Evolutionary conservation across 2,797 vertebrate genomes (phyloP), one percentile per base, ranked within the genome.

Genomic region (Vireo griseus): DNA sequence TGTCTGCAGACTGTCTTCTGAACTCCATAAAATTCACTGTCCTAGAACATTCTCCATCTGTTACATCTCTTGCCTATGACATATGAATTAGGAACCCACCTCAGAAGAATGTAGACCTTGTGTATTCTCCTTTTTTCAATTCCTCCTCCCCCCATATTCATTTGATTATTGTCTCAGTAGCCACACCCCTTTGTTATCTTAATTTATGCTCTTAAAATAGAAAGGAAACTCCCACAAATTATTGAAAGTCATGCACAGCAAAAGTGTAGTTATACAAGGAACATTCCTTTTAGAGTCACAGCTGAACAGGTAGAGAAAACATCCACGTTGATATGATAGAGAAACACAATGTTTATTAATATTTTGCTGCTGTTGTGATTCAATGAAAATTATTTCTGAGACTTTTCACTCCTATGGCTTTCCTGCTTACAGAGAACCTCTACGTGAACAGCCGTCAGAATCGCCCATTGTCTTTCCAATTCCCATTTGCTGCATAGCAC

Each of bases 131-230:
- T 39, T 45, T 65, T 90, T 83, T 50, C 7, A 25, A 3, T 33
- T 47, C 8, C 7, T 10, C 7, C 8, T 0, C 10, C 1, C 7
- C 6, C 3, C 1, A 18, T 1, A 52, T 42, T 45, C 1, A n/a
- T 28, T 68, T 5, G 1, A 16, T 58, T 72, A 81, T 62, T 76
- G 4, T 48, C 40, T 81, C 26, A 62, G 25, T 40, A 75, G 50
- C 24, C 28, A 68, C 28, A 86, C 10, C 4, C 11, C 1, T 55
- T 83, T 57, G 9, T 80, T 13, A 35, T 77, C 29, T 65, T 61
- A 81, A 51, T 87, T 84, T 24, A 20, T 33, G 14, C 19, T 74
- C 31, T 71, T 52, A 61, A 73, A 85, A 21, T 61, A 55, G 47
- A 79, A 73, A 68, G 48, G 15, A 78, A 83, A 48, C 45, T 37